Base-by-base conservation (phyloP, 2,113 vertebrate genomes). In the Labeo rohita region DNA sequence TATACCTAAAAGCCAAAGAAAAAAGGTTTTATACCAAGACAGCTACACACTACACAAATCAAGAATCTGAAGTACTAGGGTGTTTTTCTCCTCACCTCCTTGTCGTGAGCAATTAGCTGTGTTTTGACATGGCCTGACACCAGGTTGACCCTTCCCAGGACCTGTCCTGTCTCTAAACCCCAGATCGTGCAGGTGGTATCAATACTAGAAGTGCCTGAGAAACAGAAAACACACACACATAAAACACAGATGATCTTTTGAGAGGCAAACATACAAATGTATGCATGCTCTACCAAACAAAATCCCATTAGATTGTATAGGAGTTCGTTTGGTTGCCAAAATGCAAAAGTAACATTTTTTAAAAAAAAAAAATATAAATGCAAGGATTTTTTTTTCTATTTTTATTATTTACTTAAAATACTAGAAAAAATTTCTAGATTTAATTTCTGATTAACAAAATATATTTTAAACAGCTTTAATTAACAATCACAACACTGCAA, bases 81-180 rank as follows among this genome's bases (percentile, higher is more conserved):
- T 0, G 21, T 54, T 11, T 7, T 61, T 13, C 2, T 6, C 15
- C 85, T 73, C 84, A 99, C 98, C 97, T 99, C 98, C 94, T 99
- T 99, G 93, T 99, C 98, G 12, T 99, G 98, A 3, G 98, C 98
- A 28, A 99, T 99, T 83, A 99, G 96, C 86, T 99, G 98, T 0
- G 98, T 99, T 95, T 99, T 99, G 91, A 99, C 98, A 0, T 99
- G 98, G 84, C 98, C 98, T 28, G 98, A 99, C 74, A 99, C 98
- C 39, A 99, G 95, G 92, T 99, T 99, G 56, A 99, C 98, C 84
- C 98, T 95, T 50, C 98, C 98, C 61, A 99, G 90, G 73, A 99
- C 97, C 92, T 99, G 98, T 50, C 98, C 98, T 0, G 97, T 99
- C 92, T 99, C 98, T 92, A 99, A 91, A 2, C 98, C 98, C 97